Percentiles rank a stretch among this genome's conserved stretches.
phyloP scores from a whole-genome alignment of 2,113 vertebrate genomes.

The Hymenochirus boettgeri region DNA sequence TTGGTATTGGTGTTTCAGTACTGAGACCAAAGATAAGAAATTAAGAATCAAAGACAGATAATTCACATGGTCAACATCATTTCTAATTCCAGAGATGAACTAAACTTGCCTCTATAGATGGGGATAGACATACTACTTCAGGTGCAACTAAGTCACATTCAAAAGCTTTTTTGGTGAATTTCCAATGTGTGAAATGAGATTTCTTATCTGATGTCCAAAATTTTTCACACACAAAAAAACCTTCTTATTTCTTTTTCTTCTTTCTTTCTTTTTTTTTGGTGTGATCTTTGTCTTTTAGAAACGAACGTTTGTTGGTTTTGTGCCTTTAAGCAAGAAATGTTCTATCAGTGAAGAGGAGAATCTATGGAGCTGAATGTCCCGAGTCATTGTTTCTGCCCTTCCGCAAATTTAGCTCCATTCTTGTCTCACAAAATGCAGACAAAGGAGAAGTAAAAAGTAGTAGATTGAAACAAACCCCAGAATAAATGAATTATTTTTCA shows the following conservation, averaged over 20 bases:
- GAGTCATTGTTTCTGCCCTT: conserved; percentile 53
- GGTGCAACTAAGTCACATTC: conserved; percentile 25
- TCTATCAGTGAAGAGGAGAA: conserved; percentile 55
- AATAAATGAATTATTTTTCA: conserved; percentile 59
- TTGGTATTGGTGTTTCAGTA: conserved; percentile 32
- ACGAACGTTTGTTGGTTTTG: conserved; percentile 43
- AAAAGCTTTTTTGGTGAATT: conserved; percentile 9
- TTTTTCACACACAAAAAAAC: no score
- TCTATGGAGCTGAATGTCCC: not conserved
- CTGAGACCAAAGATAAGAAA: conserved; percentile 6
- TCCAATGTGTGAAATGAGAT: conserved; percentile 14
- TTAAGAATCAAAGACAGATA: conserved; percentile 12
- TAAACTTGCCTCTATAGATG: conserved; percentile 21
- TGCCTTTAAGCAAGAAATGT: conserved; percentile 59
- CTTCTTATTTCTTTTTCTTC: no score
- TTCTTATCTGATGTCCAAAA: conserved; percentile 11
- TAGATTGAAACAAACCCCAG: conserved; percentile 53
- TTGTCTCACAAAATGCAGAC: conserved; percentile 69
- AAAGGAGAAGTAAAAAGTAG: conserved; percentile 39
- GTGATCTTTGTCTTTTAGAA: conserved; percentile 25
- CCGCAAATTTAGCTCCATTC: conserved; percentile 78
- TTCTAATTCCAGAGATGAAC: conserved; percentile 18
- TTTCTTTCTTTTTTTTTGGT: no score
- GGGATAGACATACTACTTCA: conserved; percentile 29
- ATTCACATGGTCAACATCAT: conserved; percentile 36